phyloP scores from a whole-genome alignment of 2,113 vertebrate genomes.

The Beaufortia kweichowensis region DNA sequence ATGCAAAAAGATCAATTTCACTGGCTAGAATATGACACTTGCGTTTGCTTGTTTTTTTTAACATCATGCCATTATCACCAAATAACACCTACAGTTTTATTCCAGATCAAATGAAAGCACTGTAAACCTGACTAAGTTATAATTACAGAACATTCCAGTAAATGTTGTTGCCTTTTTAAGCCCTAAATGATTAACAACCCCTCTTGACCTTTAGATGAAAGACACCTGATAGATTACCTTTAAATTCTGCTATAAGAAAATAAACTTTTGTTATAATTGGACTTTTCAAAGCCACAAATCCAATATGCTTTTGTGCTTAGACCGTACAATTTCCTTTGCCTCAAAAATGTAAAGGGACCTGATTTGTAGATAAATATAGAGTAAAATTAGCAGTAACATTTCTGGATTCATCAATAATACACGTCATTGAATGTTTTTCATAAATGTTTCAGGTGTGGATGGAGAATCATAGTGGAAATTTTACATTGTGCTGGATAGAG shows the following conservation, averaged over 20 bases:
- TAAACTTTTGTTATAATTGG: conserved; percentile 20
- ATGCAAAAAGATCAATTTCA: conserved; percentile 43
- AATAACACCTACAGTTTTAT: conserved; percentile 48
- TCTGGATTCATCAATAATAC: conserved; percentile 66
- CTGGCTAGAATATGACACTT: conserved; percentile 45
- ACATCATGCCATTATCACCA: conserved; percentile 71
- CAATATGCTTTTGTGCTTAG: conserved; percentile 55
- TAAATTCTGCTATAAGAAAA: conserved; percentile 25
- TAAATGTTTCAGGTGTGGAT: conserved; percentile 64
- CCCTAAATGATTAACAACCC: neutral
- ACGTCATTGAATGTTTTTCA: conserved; percentile 63
- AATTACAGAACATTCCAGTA: conserved; percentile 14
- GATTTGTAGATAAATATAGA: conserved; percentile 66
- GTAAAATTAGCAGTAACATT: conserved; percentile 63
- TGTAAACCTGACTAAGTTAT: conserved; percentile 40
- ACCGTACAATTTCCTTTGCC: conserved; percentile 55
- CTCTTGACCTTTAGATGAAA: conserved; percentile 16
- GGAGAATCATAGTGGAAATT: conserved; percentile 58
- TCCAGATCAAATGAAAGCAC: conserved; percentile 45
- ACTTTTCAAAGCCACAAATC: conserved; percentile 46
- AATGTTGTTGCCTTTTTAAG: neutral
- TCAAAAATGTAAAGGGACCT: conserved; percentile 50
- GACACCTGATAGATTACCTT: conserved; percentile 24
- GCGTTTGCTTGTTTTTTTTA: conserved; percentile 46
- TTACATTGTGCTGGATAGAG: conserved; percentile 55